Base-by-base conservation (phyloP, 2,113 vertebrate genomes). In the Australoheros scitulus region DNA sequence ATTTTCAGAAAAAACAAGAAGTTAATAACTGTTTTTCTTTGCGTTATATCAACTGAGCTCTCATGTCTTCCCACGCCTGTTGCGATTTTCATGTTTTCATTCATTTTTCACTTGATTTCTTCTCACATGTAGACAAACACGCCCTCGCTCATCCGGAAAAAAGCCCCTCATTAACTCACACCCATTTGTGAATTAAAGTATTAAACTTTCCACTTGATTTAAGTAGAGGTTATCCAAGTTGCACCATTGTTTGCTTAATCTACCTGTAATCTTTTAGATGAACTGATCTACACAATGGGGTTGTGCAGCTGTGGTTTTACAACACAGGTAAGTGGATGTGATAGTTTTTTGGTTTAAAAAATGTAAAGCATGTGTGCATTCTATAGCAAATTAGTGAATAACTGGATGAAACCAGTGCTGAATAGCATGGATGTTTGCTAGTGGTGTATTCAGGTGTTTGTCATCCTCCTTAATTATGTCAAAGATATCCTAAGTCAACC, bases 11-110 rank as follows among this genome's bases (percentile, higher is more conserved):
- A 78, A 76, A 36, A 32, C 14, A 34, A 59, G 5, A 47, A 38
- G 61, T 65, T 77, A 52, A 81, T 58, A 81, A 88, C 52, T 61
- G 79, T 89, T 87, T 83, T 77, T 74, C 79, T 89, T 81, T 76
- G 60, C 3, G 15, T 77, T 29, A 3, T 9, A 0, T 59, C 50
- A 1, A 13, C 59, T 9, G 43, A 86, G 32, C 70, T 41, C 57
- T 34, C 11, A 1, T 10, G 5, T 50, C 77, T 65, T 64, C 74
- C 34, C 78, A 70, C 75, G n/a, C 81, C 68, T 14, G 41, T 24
- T 0, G 24, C 15, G 24, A 50, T 70, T 50, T 50, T 68, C 41
- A 50, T 1, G 0, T 47, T 29, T 50, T 70, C 0, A 15, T 29
- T 34, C 38, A 14, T 74, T 74, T 47, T 70, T 77, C 76, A 11